Evolutionary conservation across 2,113 vertebrate genomes (phyloP), one percentile per base, ranked within the genome.

Genomic region (Sinocyclocheilus grahami): DNA sequence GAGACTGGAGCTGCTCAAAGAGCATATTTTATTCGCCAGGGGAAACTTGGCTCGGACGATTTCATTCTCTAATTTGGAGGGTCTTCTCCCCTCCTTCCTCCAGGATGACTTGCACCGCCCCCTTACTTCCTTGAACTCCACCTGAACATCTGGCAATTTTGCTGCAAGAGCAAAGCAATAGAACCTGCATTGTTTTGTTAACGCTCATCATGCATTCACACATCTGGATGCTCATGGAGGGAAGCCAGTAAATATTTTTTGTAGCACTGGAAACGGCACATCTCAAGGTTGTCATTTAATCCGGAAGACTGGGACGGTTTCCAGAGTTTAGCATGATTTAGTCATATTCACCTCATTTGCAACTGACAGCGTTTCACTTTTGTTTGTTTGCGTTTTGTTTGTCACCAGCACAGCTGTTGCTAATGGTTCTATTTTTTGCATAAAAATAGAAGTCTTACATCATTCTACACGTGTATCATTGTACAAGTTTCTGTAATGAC

Each of bases 1-100:
- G 90, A 89, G 87, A 87, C 83, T 51, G 58, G 71, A 30, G 55
- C 67, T 53, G 83, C 65, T 84, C 65, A 18, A 71, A 67, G n/a
- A 85, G 86, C 16, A 67, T 71, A 18, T 42, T 55, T 60, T 30
- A 84, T 67, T 84, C 82, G n/a, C 4, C 7, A 78, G 69, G 81
- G 81, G 75, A 39, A 67, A 79, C 67, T 86, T 55, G 55, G 69
- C 83, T 85, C 76, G 12, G 53, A 84, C 85, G 85, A 48, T 48
- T 51, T 58, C 67, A 67, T 67, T 80, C 75, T 84, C 24, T 51
- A 88, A 88, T n/a, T 13, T 53, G 24, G 74, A 90, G 82, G 85
- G 87, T 63, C 2, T 74, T 69, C 51, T 80, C 22, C 62, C 58
- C 78, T 60, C 58, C 16, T 63, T 39, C 78, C 87, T 71, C 77